These are phyloP conservation scores for Tadarida brasiliensis DNA, from an alignment of 2,797 vertebrate species.

Conservation along the genomic window DNA sequence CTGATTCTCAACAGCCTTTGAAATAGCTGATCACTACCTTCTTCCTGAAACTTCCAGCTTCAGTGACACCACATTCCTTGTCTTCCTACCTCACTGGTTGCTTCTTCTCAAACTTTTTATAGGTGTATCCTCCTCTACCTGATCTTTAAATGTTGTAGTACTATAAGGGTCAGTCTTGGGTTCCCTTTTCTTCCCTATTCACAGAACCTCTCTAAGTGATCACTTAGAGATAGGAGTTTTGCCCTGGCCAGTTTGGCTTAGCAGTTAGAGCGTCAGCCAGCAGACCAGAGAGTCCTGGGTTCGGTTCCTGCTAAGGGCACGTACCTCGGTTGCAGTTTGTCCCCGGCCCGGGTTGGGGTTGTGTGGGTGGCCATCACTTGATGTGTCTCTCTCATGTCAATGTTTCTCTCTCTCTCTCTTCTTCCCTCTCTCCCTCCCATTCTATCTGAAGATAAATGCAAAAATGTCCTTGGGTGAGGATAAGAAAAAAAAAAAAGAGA, in stretches of 20 bases:
- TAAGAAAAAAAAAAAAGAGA: not conserved
- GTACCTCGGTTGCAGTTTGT: too few relatives aligned
- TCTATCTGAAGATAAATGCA: too few relatives aligned
- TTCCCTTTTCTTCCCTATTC: not conserved
- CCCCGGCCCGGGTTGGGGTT: too few relatives aligned
- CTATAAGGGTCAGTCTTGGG: not conserved
- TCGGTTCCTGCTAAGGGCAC: too few relatives aligned
- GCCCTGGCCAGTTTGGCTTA: too few relatives aligned
- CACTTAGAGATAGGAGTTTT: not conserved
- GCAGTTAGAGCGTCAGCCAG: too few relatives aligned
- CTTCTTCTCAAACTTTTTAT: slow-evolving; percentile 11
- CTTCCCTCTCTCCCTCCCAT: too few relatives aligned
- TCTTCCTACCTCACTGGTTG: not conserved
- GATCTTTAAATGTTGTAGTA: not conserved
- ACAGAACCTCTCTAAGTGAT: not conserved
- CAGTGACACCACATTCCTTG: not conserved
- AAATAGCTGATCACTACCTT: not conserved
- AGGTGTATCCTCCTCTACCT: not conserved
- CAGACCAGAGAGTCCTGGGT: too few relatives aligned
- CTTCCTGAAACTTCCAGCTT: not conserved
- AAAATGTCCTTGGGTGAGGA: too few relatives aligned
- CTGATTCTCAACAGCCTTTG: not conserved
- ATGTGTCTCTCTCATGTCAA: too few relatives aligned
- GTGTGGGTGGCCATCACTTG: too few relatives aligned
- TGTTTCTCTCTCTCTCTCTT: too few relatives aligned